Base-by-base conservation (phyloP, 1,140 invertebrate genomes). In the Drosophila paulistorum region DNA sequence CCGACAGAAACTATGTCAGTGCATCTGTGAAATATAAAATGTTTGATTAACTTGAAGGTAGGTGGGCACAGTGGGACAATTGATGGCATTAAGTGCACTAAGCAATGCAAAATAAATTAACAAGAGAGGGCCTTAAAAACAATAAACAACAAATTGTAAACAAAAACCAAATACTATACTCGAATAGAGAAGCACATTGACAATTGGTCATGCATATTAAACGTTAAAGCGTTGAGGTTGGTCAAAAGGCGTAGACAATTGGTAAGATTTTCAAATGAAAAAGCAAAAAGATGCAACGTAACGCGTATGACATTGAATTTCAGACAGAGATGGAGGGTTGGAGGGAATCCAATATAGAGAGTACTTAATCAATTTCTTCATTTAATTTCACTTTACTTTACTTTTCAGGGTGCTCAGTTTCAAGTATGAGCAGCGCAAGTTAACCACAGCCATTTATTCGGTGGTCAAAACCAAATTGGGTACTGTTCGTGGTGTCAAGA, bases 401-500 rank as follows among this genome's bases (percentile, higher is more conserved):
- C 48, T 70, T 30, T 74, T 66, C 71, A 91, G 90, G 74, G 82
- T 86, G 57, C 65, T 91, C 14, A 77, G 68, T 23, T 91, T 84
- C 11, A 91, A 91, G 64, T 81, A 80, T 41, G 81, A 91, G 13
- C 90, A 91, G 42, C 80, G 83, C 1, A 78, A 77, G 1, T 68
- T 91, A 57, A 79, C 85, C n/a, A 91, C 91, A n/a, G 30, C 71
- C 3, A 74, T 85, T 33, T 83, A 62, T 39, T 79, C 77, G 23
- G 82, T 90, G 26, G 70, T 83, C 0, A 82, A 90, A 41, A 90
- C 90, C 0, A 71, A 68, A 17, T 64, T 83, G 30, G 90, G 90
- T 13, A 20, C 65, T 0, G 77, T 92, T 17, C 77, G 87, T 6
- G 92, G 92, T 6, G 75, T 80, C 5, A 87, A 90, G 37, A 59